Conservation (phyloP, 2,113 vertebrate genomes). For the Limanda limanda region DNA sequence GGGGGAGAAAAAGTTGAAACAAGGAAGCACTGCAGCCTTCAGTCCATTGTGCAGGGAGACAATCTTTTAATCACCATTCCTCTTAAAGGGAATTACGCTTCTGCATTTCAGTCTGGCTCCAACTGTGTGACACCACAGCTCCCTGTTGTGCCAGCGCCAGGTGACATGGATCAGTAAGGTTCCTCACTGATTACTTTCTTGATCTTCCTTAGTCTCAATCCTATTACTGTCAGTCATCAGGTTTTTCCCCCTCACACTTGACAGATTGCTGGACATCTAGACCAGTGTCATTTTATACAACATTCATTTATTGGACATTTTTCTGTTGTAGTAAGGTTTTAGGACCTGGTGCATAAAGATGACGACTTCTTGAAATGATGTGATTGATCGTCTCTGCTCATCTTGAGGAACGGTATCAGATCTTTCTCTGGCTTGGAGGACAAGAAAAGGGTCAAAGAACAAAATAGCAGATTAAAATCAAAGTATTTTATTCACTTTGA, state of each 20-base stretch:
- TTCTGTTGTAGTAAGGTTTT: neutral
- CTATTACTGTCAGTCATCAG: slow-evolving; percentile 63
- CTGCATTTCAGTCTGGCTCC: slow-evolving; percentile 44
- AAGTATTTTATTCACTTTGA: neutral
- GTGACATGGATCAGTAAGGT: slow-evolving; percentile 62
- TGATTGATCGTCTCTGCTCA: neutral
- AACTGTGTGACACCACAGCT: slow-evolving; percentile 25
- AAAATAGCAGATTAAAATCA: neutral
- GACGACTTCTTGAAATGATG: neutral
- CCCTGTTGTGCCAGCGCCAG: slow-evolving; percentile 60
- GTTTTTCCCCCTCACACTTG: slow-evolving; percentile 46
- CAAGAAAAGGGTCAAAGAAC: neutral
- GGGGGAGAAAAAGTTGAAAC: neutral
- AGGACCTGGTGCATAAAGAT: neutral
- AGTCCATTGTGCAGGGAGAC: slow-evolving; percentile 19
- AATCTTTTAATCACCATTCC: slow-evolving; percentile 48
- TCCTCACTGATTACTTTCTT: slow-evolving; percentile 54
- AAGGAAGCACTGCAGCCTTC: neutral
- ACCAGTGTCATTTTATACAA: slow-evolving; percentile 9
- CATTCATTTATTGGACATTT: neutral
- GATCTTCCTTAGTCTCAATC: slow-evolving; percentile 71
- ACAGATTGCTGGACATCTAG: slow-evolving; percentile 17
- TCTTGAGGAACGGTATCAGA: neutral
- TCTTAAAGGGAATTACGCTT: slow-evolving; percentile 43
- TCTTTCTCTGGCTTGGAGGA: neutral